Percentiles rank a stretch among this genome's conserved stretches.
These are phyloP conservation scores for Frieseomelitta varia DNA, from an alignment of 1,140 invertebrate genomes.

Conservation along the genomic window DNA sequence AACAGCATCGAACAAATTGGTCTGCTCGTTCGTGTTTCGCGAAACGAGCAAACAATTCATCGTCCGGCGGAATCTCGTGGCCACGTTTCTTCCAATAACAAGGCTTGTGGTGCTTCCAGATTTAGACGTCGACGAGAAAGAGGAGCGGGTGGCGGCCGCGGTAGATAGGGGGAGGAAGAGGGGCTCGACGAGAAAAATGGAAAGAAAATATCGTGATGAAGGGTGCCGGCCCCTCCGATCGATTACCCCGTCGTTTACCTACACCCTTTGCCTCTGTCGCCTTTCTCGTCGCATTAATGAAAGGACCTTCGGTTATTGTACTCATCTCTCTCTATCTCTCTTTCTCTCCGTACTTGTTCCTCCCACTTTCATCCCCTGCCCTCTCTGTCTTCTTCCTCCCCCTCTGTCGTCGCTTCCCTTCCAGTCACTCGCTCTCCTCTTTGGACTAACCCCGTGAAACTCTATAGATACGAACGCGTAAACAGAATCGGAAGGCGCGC, in stretches of 20 bases:
- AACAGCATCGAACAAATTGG: background rate
- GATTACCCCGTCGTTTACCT: slow-evolving; percentile 51
- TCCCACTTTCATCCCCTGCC: background rate
- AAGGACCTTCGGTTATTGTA: slow-evolving; percentile 44
- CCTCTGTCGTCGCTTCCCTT: background rate
- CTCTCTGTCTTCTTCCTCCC: background rate
- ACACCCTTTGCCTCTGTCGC: slow-evolving; percentile 44
- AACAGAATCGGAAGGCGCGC: slow-evolving; percentile 47
- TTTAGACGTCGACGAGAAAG: slow-evolving; percentile 38
- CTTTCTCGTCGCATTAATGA: slow-evolving; percentile 48
- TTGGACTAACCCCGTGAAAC: slow-evolving; percentile 19
- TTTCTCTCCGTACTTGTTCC: background rate
- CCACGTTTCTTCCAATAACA: slow-evolving; percentile 7
- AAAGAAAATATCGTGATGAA: slow-evolving; percentile 52
- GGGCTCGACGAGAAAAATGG: slow-evolving; percentile 36
- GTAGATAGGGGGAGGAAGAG: rapidly evolving
- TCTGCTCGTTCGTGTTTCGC: background rate
- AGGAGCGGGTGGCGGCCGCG: too few species aligned
- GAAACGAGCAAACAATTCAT: slow-evolving; percentile 15
- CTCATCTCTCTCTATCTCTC: slow-evolving; percentile 8
- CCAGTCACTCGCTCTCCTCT: background rate
- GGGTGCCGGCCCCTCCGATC: slow-evolving; percentile 35
- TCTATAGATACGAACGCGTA: slow-evolving; percentile 30
- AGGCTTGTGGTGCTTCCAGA: slow-evolving; percentile 11
- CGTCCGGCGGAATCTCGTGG: background rate